Evolutionary conservation across 2,888 invertebrate species (phyloP), one percentile per base, ranked within the genome.

Genomic region (Scaptomyza caliginosa): DNA sequence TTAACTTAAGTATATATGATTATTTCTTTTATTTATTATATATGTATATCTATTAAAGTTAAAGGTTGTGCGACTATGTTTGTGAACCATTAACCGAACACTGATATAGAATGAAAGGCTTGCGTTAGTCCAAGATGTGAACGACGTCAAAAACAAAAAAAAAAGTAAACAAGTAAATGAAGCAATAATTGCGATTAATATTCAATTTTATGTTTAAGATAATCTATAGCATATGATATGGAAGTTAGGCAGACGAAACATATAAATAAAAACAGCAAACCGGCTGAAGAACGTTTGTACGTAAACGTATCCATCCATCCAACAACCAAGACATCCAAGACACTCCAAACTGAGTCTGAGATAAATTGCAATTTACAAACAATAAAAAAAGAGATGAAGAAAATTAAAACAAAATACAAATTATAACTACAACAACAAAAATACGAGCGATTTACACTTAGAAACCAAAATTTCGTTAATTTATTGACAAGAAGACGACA

Each of bases 291-390:
- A 72, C 83, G 86, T 80, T 80, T 79, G 70, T 86, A 90, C 86
- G 87, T 84, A 89, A 87, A 82, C 89, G 79, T 80, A 86, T 89
- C 90, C 89, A 90, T 90, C 89, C 89, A 89, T 80, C 80, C 86
- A 80, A 71, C 74, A 80, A 77, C 67, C 64, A 79, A 72, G 52
- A 86, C 86, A 83, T 87, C 74, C 73, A 82, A 85, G 73, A 76
- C 70, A 85, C 78, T 77, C 80, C 79, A 78, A 88, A 88, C 82
- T 79, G 80, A 77, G 80, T 84, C 84, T 84, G 88, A 84, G 86
- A 88, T 83, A 81, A 77, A 75, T 75, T 77, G 75, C 82, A 88
- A 89, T 86, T 86, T 77, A 80, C 58, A 76, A 75, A 80, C 67
- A 80, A 77, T 67, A 83, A 68, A 55, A 59, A 65, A 57, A 24